Base-by-base conservation (phyloP, 2,888 invertebrate genomes). In the Petrolisthes manimaculis region DNA sequence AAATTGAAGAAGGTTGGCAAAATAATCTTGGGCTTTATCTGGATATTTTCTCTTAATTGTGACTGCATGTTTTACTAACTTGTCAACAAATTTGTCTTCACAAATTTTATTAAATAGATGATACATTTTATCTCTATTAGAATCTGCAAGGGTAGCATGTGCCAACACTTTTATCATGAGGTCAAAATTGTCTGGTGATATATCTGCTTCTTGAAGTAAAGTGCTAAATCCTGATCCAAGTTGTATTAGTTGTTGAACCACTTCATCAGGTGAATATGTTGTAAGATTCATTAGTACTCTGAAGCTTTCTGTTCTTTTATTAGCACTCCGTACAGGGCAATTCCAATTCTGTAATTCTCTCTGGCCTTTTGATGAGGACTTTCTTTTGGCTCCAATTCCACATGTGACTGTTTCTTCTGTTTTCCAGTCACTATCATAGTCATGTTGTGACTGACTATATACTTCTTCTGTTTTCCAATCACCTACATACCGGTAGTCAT, bases 201-300 rank as follows among this genome's bases (percentile, higher is more conserved):
- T 75, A 21, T 75, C 56, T 21, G 55, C 77, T 54, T 86, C 77
- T n/a, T 80, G n/a, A 71, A 89, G 61, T 18, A 86, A 69, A 54
- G 74, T n/a, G 14, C 56, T 53, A n/a, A 69, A 83, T 5, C 89
- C 89, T 24, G 89, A 89, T n/a, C 37, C 54, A n/a, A 84, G 74
- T 12, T 51, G 5, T 6, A 86, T 56, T 12, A 89, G 37, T 55
- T 61, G 77, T 61, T 69, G 54, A 21, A 83, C 69, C 21, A 86
- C 83, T 9, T 56, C 74, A 86, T 89, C 89, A 8, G 89, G 61
- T 6, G 86, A 86, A 21, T 56, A n/a, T n/a, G 61, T 55, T 5
- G 61, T 21, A 14, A 82, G 56, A n/a, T 69, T 53, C 24, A 75
- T 55, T 4, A 89, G 71, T 71, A 80, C 80, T 21, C 55, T 71